Conservation (phyloP, 2,797 vertebrate genomes). For the Pantherophis alleghaniensis region DNA sequence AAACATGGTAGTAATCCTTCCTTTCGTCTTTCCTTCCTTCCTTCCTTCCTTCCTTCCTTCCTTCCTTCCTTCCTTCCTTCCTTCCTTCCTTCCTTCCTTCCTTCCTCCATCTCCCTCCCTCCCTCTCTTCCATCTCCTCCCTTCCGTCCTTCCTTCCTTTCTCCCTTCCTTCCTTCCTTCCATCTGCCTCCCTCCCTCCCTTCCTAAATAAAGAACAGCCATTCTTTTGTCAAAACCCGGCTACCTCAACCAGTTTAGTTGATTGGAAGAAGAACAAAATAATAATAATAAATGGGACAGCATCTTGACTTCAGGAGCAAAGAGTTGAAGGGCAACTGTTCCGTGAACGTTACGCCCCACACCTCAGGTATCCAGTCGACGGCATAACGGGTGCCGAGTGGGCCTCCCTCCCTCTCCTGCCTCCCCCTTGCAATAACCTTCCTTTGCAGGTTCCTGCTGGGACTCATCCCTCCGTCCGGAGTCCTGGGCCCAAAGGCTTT, state of each 20-base stretch:
- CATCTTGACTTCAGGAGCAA: neutral
- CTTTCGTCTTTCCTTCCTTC: no score
- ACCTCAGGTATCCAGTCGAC: neutral
- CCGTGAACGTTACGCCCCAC: neutral
- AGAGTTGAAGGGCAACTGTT: neutral
- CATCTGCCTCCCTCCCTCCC: no score
- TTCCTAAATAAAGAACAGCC: neutral
- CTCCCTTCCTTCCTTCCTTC: no score
- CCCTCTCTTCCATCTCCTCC: neutral
- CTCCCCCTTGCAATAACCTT: neutral
- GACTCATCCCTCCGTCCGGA: constrained; percentile 66
- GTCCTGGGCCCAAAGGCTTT: constrained; percentile 73
- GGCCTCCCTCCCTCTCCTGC: neutral
- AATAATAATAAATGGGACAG: neutral
- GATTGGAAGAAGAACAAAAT: neutral
- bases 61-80: no score
- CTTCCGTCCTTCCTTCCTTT: no score
- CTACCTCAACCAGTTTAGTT: neutral
- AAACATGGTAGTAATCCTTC: no score
- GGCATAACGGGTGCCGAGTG: no score
- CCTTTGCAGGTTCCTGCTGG: constrained; percentile 84
- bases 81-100: no score
- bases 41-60: no score
- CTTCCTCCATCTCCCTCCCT: no score
- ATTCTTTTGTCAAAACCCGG: neutral